Conservation (phyloP, 2,113 vertebrate genomes). For the Crotalus tigris region DNA sequence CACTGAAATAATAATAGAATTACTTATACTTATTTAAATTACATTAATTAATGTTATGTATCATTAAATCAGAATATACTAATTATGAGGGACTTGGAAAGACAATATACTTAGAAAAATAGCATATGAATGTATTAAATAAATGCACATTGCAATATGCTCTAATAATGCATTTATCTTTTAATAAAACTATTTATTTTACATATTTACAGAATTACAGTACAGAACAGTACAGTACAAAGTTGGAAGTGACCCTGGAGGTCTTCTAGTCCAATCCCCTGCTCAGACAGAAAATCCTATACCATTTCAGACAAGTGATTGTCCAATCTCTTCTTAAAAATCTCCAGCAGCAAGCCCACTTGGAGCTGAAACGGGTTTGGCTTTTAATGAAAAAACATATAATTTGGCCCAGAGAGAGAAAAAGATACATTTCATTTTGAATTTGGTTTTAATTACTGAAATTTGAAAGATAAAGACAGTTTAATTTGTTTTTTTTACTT, state of each 20-base stretch:
- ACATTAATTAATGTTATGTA: background rate
- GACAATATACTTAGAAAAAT: background rate
- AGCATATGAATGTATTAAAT: background rate
- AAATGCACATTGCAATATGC: background rate
- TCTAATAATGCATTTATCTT: background rate
- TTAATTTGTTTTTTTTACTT: background rate
- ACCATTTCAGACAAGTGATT: background rate
- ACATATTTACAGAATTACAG: background rate
- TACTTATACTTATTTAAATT: background rate
- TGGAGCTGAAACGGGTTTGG: background rate
- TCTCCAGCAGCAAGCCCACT: background rate
- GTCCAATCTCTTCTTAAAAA: background rate
- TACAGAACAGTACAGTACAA: background rate
- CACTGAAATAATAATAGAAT: background rate
- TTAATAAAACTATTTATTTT: background rate
- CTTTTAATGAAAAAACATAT: background rate
- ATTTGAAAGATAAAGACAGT: background rate
- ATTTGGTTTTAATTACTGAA: background rate
- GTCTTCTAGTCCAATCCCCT: background rate
- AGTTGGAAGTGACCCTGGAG: background rate
- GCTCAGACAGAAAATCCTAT: background rate
- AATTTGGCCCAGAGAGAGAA: background rate
- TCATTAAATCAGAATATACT: background rate
- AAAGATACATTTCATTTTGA: background rate
- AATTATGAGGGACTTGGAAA: background rate